phyloP scores from a whole-genome alignment of 2,888 invertebrate species.

The Nemurella pictetii region DNA sequence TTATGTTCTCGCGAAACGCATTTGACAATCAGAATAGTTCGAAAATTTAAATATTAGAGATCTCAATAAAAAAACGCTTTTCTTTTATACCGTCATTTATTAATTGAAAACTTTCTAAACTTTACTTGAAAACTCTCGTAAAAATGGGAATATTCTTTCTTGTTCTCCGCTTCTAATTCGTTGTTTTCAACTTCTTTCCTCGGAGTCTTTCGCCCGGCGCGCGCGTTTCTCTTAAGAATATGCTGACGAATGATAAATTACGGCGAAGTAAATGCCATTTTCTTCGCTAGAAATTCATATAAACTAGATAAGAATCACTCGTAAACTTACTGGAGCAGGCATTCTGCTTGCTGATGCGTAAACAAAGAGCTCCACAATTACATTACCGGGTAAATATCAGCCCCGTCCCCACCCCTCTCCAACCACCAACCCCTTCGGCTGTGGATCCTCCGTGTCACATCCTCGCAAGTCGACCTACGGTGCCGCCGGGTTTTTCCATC shows the following conservation, averaged over 20 bases:
- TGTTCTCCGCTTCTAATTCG: background rate
- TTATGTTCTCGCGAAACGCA: background rate
- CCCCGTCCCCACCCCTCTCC: too few species aligned
- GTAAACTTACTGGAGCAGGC: background rate
- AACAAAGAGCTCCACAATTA: background rate
- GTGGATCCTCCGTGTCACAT: too few species aligned
- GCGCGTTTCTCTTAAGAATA: constrained; percentile 1
- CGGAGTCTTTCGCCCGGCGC: background rate
- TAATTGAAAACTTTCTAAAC: constrained; percentile 2
- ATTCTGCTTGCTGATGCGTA: background rate
- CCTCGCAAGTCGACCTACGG: too few species aligned
- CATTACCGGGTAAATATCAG: background rate
- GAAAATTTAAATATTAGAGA: background rate
- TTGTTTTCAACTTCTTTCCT: constrained; percentile 9
- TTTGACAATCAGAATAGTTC: background rate
- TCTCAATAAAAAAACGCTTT: background rate
- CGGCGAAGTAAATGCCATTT: constrained; percentile 3
- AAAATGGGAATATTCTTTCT: constrained; percentile 17
- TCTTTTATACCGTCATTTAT: constrained; percentile 1
- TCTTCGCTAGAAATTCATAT: constrained; percentile 1
- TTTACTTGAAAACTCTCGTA: background rate
- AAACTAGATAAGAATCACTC: constrained; percentile 4
- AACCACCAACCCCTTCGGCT: too few species aligned
- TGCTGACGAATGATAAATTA: constrained; percentile 21
- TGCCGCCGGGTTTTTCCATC: too few species aligned